phyloP scores from a whole-genome alignment of 1,140 invertebrate species.

The Glossosoma conforme region DNA sequence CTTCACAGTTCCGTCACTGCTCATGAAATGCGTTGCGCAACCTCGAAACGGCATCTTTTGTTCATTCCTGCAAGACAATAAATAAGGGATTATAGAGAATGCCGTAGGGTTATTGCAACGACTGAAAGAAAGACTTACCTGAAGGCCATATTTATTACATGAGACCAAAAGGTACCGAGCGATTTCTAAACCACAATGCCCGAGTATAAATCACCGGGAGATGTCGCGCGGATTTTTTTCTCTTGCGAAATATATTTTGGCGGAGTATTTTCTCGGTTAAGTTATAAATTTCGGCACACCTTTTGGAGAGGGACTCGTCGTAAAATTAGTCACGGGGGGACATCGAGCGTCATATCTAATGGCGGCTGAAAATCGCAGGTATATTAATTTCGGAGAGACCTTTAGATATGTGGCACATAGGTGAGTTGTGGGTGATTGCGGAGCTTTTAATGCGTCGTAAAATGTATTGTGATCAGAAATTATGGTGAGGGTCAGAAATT shows the following conservation, averaged over 20 bases:
- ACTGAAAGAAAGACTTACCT: slow-evolving; percentile 21
- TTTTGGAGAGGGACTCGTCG: slow-evolving; percentile 11
- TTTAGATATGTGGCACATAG: too few relatives aligned
- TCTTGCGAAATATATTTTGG: slow-evolving; percentile 13
- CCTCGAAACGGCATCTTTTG: too few relatives aligned
- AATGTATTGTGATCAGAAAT: too few relatives aligned
- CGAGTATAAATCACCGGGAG: slow-evolving; percentile 11
- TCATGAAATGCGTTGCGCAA: too few relatives aligned
- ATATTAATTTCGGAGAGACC: too few relatives aligned
- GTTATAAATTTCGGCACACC: slow-evolving; percentile 29
- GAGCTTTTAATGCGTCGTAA: too few relatives aligned
- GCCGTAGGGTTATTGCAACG: not conserved
- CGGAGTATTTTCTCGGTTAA: slow-evolving; percentile 17
- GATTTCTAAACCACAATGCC: too few relatives aligned
- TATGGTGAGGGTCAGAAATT: too few relatives aligned
- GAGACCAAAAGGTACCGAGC: too few relatives aligned
- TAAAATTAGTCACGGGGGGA: slow-evolving; percentile 27
- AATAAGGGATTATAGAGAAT: slow-evolving; percentile 47
- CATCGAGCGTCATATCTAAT: slow-evolving; percentile 13
- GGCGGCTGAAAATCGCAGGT: not conserved
- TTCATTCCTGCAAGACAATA: slow-evolving; percentile 45
- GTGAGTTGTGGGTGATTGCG: too few relatives aligned
- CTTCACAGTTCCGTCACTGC: too few relatives aligned
- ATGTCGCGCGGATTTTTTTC: slow-evolving; percentile 14
- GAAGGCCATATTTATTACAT: slow-evolving; percentile 21